A percentile compares a stretch with the other conserved stretches of the same genome.
Conservation (phyloP, 2,797 vertebrate genomes). For the Etheostoma perlongum region DNA sequence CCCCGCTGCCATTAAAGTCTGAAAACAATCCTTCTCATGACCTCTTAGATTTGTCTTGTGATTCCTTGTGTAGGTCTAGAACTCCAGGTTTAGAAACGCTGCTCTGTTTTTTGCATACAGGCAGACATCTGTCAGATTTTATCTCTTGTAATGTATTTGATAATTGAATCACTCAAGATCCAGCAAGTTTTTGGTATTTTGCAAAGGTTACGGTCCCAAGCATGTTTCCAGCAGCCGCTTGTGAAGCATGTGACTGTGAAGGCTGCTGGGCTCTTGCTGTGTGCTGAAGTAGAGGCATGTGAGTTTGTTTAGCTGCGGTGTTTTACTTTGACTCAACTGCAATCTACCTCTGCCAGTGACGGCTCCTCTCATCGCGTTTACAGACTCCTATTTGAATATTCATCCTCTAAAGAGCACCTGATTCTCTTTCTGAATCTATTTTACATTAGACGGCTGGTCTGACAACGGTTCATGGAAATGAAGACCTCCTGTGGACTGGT, state of each 20-base stretch:
- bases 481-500: background rate
- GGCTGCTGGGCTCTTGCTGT: constrained; percentile 64
- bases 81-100: background rate
- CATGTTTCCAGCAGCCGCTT: constrained; percentile 54
- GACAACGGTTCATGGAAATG: background rate
- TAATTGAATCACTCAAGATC: constrained; percentile 39
- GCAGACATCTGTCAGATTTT: constrained; percentile 8
- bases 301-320: constrained; percentile 81
- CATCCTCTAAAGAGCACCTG: constrained; percentile 24
- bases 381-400: constrained; percentile 45
- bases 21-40: background rate
- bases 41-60: background rate
- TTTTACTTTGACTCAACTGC: constrained; percentile 48
- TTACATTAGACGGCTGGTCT: background rate
- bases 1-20: background rate
- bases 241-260: constrained; percentile 78
- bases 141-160: background rate
- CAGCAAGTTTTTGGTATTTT: constrained; percentile 48
- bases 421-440: constrained; percentile 13
- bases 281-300: constrained; percentile 80
- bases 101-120: background rate
- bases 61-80: background rate
- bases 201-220: constrained; percentile 45
- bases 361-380: constrained; percentile 19
- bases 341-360: constrained; percentile 19